Evolutionary conservation across 2,797 vertebrate genomes (phyloP).

Genomic region (Sarcophilus harrisii): DNA sequence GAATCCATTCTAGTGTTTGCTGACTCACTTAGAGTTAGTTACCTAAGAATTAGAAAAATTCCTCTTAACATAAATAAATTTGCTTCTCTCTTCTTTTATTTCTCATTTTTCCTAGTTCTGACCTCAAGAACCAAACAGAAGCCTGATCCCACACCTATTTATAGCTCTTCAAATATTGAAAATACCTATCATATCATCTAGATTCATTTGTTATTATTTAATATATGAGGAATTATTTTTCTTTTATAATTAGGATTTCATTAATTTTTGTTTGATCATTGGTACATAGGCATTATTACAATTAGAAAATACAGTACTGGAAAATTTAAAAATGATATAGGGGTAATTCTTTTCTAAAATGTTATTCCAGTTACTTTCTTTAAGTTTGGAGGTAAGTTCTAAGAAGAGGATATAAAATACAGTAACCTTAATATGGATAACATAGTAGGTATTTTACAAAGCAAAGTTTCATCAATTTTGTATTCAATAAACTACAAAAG

Average conservation of each 20-base stretch:
- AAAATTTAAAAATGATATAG: neutral
- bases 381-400: neutral
- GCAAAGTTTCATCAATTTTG: neutral
- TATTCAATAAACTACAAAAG: neutral
- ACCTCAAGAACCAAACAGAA: neutral
- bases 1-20: neutral
- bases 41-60: neutral
- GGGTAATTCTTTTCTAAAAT: neutral
- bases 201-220: neutral
- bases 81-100: neutral
- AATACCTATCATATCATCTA: neutral
- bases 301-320: neutral
- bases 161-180: neutral
- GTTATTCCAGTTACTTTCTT: neutral
- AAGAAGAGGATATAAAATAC: neutral
- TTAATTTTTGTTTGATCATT: neutral
- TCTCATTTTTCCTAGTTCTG: neutral
- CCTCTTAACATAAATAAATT: neutral
- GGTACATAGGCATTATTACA: neutral
- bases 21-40: too few species aligned
- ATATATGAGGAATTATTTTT: neutral
- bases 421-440: neutral
- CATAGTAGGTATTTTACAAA: neutral
- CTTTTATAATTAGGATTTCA: neutral
- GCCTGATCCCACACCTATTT: neutral